Percentiles rank a stretch among this genome's conserved stretches.
phyloP scores from a whole-genome alignment of 2,113 vertebrate genomes.

The Coreoperca whiteheadi region DNA sequence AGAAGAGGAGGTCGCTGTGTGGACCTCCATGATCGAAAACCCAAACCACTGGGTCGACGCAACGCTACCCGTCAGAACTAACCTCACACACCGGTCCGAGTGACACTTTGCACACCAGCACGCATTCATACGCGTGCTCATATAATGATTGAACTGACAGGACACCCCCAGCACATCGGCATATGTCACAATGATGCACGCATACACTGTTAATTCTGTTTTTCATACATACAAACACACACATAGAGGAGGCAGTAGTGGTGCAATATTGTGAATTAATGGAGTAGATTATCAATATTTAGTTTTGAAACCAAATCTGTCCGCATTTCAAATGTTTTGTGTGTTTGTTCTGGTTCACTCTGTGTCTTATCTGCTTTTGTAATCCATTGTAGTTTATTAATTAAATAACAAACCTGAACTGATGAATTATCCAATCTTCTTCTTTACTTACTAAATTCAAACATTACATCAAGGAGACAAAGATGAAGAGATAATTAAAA shows the following conservation, averaged over 20 bases:
- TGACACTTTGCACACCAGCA: slow-evolving; percentile 32
- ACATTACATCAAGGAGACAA: not conserved
- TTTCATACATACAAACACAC: slow-evolving; percentile 27
- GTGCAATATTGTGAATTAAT: slow-evolving; percentile 53
- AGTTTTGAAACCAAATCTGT: slow-evolving; percentile 18
- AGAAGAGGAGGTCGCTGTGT: slow-evolving; percentile 87
- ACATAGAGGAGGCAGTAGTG: slow-evolving; percentile 28
- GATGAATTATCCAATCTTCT: not conserved
- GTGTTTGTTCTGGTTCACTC: slow-evolving; percentile 11
- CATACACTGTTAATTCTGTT: slow-evolving; percentile 6
- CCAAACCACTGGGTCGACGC: slow-evolving; percentile 91
- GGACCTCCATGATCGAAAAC: slow-evolving; percentile 88
- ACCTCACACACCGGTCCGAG: slow-evolving; percentile 82
- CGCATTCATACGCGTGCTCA: not conserved
- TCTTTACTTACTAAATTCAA: slow-evolving; percentile 12
- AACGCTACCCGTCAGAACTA: slow-evolving; percentile 89
- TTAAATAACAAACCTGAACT: slow-evolving; percentile 46
- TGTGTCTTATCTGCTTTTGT: slow-evolving; percentile 23
- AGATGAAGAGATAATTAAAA: not conserved
- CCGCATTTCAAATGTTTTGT: slow-evolving; percentile 29
- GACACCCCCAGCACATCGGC: not conserved
- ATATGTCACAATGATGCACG: slow-evolving; percentile 19
- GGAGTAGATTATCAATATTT: not conserved
- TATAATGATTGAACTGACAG: slow-evolving; percentile 30
- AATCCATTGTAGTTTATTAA: slow-evolving; percentile 43